Base-by-base conservation (phyloP, 1,140 invertebrate species). In the Bombus vancouverensis region DNA sequence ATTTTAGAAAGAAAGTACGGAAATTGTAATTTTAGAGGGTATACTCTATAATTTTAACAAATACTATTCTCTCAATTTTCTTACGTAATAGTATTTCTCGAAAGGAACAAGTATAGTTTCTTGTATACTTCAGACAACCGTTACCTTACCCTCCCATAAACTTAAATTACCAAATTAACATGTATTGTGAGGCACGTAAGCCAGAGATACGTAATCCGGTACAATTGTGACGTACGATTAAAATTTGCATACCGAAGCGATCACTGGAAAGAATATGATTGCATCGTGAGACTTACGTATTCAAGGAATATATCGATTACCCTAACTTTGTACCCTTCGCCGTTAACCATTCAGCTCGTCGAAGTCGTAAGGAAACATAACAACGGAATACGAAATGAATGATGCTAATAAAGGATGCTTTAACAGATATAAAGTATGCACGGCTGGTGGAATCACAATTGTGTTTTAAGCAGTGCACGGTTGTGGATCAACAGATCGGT, bases 401-500 rank as follows among this genome's bases (percentile, higher is more conserved):
- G 22, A 47, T 57, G 28, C 22, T 62, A 34, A 75, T 74, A 74
- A 82, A 75, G 10, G 71, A 22, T 6, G 71, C 53, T 65, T 22
- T 32, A 37, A 65, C 72, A 25, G 53, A 59, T 25, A 62, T 28
- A 72, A n/a, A 57, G 47, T 39, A 44, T 28, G 34, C 44, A 42
- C 47, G 28, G 15, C 2, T 9, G 28, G 53, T 18, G 39, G 39
- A 82, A 74, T 82, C 53, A 12, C 32, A 42, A 82, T 82, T 74
- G 80, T 47, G 44, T 82, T 82, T 73, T 25, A 74, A 65, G 22
- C 47, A 15, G 18, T 44, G n/a, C 18, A 39, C 25, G 37, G 22
- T 70, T 15, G 77, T 65, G 73, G 39, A 82, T 82, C 71, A 82
- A 59, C 53, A 34, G 80, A 82, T 82, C 53, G 32, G 80, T 65